Percentiles rank a stretch among this genome's conserved stretches.
phyloP scores from a whole-genome alignment of 1,140 invertebrate species.

The Venturia canescens region DNA sequence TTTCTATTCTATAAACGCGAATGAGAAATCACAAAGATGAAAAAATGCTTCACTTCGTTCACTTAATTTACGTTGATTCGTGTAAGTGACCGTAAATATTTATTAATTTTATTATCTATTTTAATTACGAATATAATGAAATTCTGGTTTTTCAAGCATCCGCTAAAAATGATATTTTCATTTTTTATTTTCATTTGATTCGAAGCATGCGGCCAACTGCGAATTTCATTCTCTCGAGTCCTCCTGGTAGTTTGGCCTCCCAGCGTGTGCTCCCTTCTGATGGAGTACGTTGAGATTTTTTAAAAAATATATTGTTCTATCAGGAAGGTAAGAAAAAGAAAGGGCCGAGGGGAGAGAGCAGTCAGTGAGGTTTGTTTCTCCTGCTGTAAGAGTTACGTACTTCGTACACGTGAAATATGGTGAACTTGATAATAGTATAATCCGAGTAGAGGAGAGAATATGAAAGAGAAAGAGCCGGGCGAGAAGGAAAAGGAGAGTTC shows the following conservation, averaged over 20 bases:
- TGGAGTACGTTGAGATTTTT: slow-evolving; percentile 43
- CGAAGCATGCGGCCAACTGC: neutral
- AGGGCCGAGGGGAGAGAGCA: neutral
- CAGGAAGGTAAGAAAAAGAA: neutral
- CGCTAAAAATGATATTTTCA: too few relatives aligned
- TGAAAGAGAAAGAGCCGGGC: neutral
- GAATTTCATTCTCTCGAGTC: slow-evolving; percentile 12
- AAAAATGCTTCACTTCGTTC: too few relatives aligned
- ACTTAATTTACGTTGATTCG: too few relatives aligned
- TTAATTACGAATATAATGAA: too few relatives aligned
- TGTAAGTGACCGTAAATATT: too few relatives aligned
- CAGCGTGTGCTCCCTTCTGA: slow-evolving; percentile 53
- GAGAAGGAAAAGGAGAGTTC: neutral
- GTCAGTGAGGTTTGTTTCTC: neutral
- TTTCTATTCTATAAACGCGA: too few relatives aligned
- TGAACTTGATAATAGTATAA: neutral
- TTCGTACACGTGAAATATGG: slow-evolving; percentile 35
- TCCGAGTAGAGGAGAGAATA: neutral
- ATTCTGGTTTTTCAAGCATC: too few relatives aligned
- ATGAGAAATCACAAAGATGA: too few relatives aligned
- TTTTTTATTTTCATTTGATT: neutral
- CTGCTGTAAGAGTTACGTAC: slow-evolving; percentile 46
- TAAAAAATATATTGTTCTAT: slow-evolving; percentile 19
- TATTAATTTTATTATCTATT: too few relatives aligned
- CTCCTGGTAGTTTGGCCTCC: slow-evolving; percentile 51